Base-by-base conservation (phyloP, 2,797 vertebrate genomes). In the Pangasius macronema region DNA sequence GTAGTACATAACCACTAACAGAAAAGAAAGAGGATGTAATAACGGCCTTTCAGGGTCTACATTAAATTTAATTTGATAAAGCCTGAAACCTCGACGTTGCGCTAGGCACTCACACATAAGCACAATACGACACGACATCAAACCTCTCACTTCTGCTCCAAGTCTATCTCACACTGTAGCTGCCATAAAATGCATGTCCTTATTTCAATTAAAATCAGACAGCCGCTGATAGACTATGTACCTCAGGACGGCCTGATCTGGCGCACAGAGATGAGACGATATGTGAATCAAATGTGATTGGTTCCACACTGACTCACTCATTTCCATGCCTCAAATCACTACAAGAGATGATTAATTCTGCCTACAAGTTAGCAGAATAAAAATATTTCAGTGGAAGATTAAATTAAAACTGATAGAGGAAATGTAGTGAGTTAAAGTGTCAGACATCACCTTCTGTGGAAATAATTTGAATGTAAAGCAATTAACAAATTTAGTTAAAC, bases 151-250 rank as follows among this genome's bases (percentile, higher is more conserved):
- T 79, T 75, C 83, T 59, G 49, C 80, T 81, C 49, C 57, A 30
- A 81, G 82, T 87, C 85, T 88, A 8, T 59, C 61, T 87, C 30
- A 33, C 30, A 49, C 53, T 42, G 16, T 13, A 84, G 68, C 67
- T 63, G 70, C 20, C 68, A 68, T 81, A 85, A 88, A 55, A 80
- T 82, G 42, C 92, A 81, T 93, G 91, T 93, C 91, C 92, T 91
- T 92, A 94, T 95, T 94, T 94, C 94, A 95, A 94, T 95, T 95
- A 94, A 91, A 93, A 91, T 91, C 91, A 88, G 93, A 91, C 92
- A 90, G 93, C 91, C 91, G 91, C 89, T 91, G 91, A 87, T 92
- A 92, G 90, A 90, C 92, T 90, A 88, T 91, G 91, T 92, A 94
- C 93, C 93, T 93, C 92, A 92, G 92, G 90, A 95, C 92, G 57